phyloP scores from a whole-genome alignment of 2,888 invertebrate species.

The Lasioglossum zephyrum region DNA sequence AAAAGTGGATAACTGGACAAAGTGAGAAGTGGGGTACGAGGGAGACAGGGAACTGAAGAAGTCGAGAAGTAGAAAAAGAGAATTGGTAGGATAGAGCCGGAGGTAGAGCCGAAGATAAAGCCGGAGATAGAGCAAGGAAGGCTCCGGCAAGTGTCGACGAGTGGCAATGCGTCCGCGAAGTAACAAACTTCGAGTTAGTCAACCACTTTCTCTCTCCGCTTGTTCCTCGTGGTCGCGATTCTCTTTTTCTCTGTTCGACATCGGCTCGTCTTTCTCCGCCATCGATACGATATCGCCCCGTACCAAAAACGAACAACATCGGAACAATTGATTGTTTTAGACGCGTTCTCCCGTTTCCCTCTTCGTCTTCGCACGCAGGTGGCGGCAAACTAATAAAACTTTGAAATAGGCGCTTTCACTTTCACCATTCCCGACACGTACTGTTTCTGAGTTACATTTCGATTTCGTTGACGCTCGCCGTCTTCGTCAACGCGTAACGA shows the following conservation, averaged over 20 bases:
- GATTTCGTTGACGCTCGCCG: background rate
- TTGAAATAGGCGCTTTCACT: constrained; percentile 50
- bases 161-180: constrained; percentile 55
- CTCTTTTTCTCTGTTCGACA: constrained; percentile 53
- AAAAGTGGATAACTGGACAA: background rate
- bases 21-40: background rate
- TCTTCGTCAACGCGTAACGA: constrained; percentile 11
- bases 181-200: constrained; percentile 55
- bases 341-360: background rate
- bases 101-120: background rate
- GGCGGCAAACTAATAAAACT: constrained; percentile 21
- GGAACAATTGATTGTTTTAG: background rate
- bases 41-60: background rate
- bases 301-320: background rate
- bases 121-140: background rate
- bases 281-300: background rate
- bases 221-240: constrained; percentile 65
- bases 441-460: constrained; percentile 25
- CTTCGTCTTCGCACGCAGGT: background rate
- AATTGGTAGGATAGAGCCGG: background rate
- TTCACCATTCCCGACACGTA: constrained; percentile 30
- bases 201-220: constrained; percentile 81
- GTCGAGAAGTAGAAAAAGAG: background rate
- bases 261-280: constrained; percentile 14
- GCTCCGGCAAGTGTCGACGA: constrained; percentile 28